Conservation (phyloP, 64 coral and sea anemone genomes). For the Anthopleura sola region DNA sequence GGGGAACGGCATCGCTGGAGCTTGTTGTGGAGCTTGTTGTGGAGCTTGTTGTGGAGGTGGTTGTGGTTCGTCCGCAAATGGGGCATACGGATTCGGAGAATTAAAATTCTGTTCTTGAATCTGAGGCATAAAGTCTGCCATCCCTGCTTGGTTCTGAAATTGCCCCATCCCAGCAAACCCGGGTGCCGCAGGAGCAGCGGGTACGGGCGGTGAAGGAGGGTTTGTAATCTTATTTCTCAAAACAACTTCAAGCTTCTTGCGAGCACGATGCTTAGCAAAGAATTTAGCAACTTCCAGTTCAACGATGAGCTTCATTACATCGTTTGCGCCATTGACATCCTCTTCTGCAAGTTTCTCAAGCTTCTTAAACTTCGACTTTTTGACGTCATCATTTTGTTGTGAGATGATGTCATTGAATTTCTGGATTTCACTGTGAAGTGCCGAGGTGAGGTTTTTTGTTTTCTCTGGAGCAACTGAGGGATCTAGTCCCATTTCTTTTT, state of each 20-base stretch:
- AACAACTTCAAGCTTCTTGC: slow-evolving; percentile 35
- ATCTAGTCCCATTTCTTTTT: slow-evolving; percentile 50
- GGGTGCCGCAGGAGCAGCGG: neutral
- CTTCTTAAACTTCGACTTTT: slow-evolving; percentile 41
- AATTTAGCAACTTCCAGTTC: slow-evolving; percentile 58
- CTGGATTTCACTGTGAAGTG: slow-evolving; percentile 37
- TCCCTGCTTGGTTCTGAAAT: slow-evolving; percentile 13
- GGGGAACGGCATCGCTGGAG: neutral
- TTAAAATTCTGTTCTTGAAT: slow-evolving; percentile 19
- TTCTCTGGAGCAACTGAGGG: slow-evolving; percentile 22
- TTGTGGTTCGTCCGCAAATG: neutral
- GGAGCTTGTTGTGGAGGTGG: neutral
- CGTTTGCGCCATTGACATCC: slow-evolving; percentile 48
- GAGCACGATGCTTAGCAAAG: slow-evolving; percentile 49
- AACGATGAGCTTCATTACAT: slow-evolving; percentile 55
- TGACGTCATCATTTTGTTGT: slow-evolving; percentile 10
- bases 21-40: neutral
- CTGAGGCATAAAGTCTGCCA: slow-evolving; percentile 45
- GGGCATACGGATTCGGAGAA: neutral
- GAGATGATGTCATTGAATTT: slow-evolving; percentile 41
- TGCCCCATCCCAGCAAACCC: slow-evolving; percentile 27
- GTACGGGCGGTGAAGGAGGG: slow-evolving; percentile 5
- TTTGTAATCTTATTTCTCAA: slow-evolving; percentile 34
- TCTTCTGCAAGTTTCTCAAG: slow-evolving; percentile 58
- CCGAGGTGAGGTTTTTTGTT: slow-evolving; percentile 38